Percentiles rank a stretch among this genome's conserved stretches.
Conservation (phyloP, 2,113 vertebrate genomes). For the Bungarus multicinctus region DNA sequence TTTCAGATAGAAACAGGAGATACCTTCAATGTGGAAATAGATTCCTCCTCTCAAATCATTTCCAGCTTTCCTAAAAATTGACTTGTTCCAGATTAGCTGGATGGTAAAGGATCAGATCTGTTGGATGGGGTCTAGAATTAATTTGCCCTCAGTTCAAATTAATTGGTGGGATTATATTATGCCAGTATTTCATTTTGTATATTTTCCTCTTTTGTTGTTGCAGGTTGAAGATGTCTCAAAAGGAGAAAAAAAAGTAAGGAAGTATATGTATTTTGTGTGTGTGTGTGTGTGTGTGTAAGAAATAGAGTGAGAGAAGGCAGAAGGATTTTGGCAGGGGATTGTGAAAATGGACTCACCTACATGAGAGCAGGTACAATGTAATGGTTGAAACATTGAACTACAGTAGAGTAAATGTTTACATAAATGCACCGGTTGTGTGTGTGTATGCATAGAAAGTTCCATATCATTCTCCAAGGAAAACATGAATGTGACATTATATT, state of each 20-base stretch:
- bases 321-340: not conserved
- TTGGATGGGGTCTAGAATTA: not conserved
- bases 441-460: not conserved
- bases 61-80: not conserved
- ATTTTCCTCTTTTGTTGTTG: not conserved
- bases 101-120: not conserved
- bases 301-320: too few species aligned
- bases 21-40: not conserved
- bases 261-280: too few species aligned
- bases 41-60: not conserved
- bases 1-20: not conserved
- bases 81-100: not conserved
- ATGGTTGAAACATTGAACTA: too few species aligned
- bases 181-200: not conserved
- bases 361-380: too few species aligned
- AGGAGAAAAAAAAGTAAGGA: not conserved
- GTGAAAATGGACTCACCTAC: too few species aligned
- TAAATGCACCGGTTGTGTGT: too few species aligned
- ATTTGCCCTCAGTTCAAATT: not conserved
- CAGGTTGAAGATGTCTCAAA: constrained; percentile 2
- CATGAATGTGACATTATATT: too few species aligned
- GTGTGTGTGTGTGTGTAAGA: too few species aligned
- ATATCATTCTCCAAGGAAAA: too few species aligned
- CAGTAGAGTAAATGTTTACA: too few species aligned
- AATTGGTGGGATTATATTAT: not conserved